Percentiles rank a stretch among this genome's conserved stretches.
Evolutionary conservation across 2,797 vertebrate genomes (phyloP).

Genomic region (Neosilurus hyrtlii): DNA sequence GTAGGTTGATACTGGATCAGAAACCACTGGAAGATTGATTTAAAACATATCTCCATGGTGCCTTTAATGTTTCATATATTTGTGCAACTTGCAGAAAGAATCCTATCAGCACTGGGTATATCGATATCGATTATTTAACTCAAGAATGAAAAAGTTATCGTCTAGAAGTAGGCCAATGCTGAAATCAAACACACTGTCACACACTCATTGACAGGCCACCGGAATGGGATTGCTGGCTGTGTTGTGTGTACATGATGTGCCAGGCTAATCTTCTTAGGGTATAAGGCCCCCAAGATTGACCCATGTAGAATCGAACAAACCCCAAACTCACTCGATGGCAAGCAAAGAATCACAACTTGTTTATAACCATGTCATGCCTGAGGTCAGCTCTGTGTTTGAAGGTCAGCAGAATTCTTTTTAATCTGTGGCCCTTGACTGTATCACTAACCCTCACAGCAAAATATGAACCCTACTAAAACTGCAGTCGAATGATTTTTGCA

Average conservation of each 20-base stretch:
- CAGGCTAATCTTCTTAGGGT: constrained; percentile 65
- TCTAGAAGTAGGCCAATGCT: neutral
- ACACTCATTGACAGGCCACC: constrained; percentile 36
- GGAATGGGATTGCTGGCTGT: neutral
- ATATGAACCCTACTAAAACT: neutral
- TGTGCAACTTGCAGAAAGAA: neutral
- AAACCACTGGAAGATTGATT: too few relatives aligned
- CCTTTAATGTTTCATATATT: neutral
- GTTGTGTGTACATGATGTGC: constrained; percentile 34
- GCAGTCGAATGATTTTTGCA: neutral
- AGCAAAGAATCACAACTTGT: constrained; percentile 61
- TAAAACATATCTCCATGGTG: neutral
- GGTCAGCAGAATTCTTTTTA: constrained; percentile 1
- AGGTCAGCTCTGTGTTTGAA: neutral
- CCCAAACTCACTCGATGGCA: constrained; percentile 59
- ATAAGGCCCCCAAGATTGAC: constrained; percentile 48
- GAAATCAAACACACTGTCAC: neutral
- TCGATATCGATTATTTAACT: neutral
- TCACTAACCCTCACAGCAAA: neutral
- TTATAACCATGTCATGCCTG: constrained; percentile 11
- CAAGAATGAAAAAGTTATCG: neutral
- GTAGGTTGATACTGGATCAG: neutral
- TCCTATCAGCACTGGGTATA: neutral
- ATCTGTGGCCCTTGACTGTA: neutral
- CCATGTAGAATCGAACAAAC: constrained; percentile 50